Base-by-base conservation (phyloP, 2,888 invertebrate species). In the Salticus scenicus region DNA sequence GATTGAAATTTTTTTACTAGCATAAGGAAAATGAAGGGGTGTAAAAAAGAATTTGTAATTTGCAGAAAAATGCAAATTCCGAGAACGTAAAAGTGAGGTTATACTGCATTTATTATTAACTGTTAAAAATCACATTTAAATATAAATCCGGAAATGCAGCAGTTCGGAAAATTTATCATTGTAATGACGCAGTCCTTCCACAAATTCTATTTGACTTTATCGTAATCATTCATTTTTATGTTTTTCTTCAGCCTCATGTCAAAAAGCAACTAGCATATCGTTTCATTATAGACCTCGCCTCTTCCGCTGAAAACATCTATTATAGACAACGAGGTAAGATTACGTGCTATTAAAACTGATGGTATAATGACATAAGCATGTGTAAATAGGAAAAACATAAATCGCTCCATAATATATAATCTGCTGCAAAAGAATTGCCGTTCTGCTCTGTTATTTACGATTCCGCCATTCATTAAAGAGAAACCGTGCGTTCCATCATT, bases 331-430 rank as follows among this genome's bases (percentile, higher is more conserved):
- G 28, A 47, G 71, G 27, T 47, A 17, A 14, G 47, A 71, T 71
- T 71, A 71, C 42, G 28, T 17, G 71, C 47, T 71, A 71, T 71
- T 71, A 71, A 30, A 42, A 8, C 28, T 28, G 71, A 47, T 30
- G 47, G n/a, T n/a, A 1, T 47, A 41, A 47, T 71, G 71, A 71
- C 71, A 71, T 4, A n/a, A 47, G 47, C 71, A 20, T 47, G 71
- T 71, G 71, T 47, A 71, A 71, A 71, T 71, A 33, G 47, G 71
- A 70, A 70, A 70, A 70, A 70, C 71, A 71, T 71, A 71, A 71
- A 71, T 71, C 47, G 47, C 71, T 24, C 14, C 28, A 28, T 47
- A 47, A 47, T 71, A 24, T 42, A 14, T 70, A 70, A 70, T 70
- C 42, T 70, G 70, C 71, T 47, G 27, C 71, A 30, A 47, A 71